phyloP scores from a whole-genome alignment of 2,113 vertebrate species.

The Pagrus major region DNA sequence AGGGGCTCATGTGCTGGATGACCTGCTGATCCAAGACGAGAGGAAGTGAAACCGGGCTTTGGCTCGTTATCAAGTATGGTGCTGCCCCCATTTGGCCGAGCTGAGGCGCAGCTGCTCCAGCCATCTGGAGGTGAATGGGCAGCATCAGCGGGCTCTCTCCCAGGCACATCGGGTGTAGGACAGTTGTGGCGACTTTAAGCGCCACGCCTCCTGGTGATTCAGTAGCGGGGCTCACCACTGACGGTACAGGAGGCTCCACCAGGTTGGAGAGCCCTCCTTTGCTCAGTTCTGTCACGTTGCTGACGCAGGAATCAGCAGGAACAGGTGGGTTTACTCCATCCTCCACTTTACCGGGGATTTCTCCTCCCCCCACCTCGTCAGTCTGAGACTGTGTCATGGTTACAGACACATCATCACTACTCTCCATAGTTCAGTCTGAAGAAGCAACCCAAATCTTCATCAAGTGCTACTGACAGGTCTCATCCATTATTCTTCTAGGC shows the following conservation, averaged over 20 bases:
- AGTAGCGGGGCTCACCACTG: constrained; percentile 84
- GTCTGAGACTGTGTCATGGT: constrained; percentile 85
- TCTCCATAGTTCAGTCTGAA: constrained; percentile 84
- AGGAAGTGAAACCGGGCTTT: constrained; percentile 92
- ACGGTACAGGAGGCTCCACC: constrained; percentile 85
- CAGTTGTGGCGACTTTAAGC: constrained; percentile 92
- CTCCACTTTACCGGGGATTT: constrained; percentile 87
- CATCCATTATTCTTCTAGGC: constrained; percentile 52
- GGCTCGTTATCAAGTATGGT: constrained; percentile 93
- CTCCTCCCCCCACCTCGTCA: constrained; percentile 67
- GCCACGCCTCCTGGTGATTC: constrained; percentile 91
- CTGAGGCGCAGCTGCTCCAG: constrained; percentile 87
- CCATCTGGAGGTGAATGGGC: constrained; percentile 95
- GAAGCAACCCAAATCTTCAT: constrained; percentile 62
- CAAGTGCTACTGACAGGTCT: constrained; percentile 58
- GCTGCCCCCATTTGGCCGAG: constrained; percentile 86
- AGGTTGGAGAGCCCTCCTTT: constrained; percentile 89
- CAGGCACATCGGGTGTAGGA: constrained; percentile 95
- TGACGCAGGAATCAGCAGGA: constrained; percentile 88
- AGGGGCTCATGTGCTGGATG: constrained; percentile 94
- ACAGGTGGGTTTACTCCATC: constrained; percentile 86
- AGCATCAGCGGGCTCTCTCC: constrained; percentile 94
- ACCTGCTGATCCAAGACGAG: constrained; percentile 96
- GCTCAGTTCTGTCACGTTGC: constrained; percentile 86
- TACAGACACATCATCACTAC: constrained; percentile 86